Percentiles rank a stretch among this genome's conserved stretches.
Conservation (phyloP, 2,888 invertebrate species). For the Drosophila neonasuta region DNA sequence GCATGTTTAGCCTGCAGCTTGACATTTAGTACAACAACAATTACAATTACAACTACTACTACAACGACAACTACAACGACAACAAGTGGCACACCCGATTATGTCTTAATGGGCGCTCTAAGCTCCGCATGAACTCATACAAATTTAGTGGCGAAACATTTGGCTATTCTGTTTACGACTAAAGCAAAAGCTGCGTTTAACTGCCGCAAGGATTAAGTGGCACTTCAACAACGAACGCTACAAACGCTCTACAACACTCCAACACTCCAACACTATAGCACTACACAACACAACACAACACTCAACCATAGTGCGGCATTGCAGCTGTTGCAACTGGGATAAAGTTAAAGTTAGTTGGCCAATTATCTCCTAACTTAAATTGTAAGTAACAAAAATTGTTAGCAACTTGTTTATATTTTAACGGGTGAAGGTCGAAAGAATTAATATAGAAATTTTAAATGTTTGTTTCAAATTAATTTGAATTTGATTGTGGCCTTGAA, state of each 20-base stretch:
- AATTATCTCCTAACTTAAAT: not conserved
- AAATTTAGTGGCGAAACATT: conserved; percentile 58
- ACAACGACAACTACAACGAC: conserved; percentile 8
- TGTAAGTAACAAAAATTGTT: conserved; percentile 4
- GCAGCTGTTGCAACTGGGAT: conserved; percentile 9
- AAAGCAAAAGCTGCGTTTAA: conserved; percentile 28
- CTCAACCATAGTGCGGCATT: not conserved
- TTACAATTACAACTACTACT: conserved; percentile 2
- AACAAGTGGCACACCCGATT: conserved; percentile 48
- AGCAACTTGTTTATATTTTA: too few species aligned
- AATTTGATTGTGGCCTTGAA: too few species aligned
- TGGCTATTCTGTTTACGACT: conserved; percentile 30
- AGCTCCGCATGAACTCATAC: conserved; percentile 28
- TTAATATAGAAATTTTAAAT: too few species aligned
- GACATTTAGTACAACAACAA: conserved; percentile 8
- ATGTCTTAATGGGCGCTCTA: conserved; percentile 44
- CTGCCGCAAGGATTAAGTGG: conserved; percentile 42
- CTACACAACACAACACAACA: conserved; percentile 1
- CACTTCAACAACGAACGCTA: not conserved
- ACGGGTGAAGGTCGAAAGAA: too few species aligned
- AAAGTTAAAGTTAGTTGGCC: conserved; percentile 3
- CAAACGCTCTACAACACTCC: not conserved
- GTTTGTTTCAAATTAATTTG: too few species aligned
- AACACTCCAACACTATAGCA: not conserved
- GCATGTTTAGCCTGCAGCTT: conserved; percentile 26